Percentiles rank a stretch among this genome's conserved stretches.
phyloP scores from a whole-genome alignment of 2,113 vertebrate genomes.

The Pungitius pungitius region DNA sequence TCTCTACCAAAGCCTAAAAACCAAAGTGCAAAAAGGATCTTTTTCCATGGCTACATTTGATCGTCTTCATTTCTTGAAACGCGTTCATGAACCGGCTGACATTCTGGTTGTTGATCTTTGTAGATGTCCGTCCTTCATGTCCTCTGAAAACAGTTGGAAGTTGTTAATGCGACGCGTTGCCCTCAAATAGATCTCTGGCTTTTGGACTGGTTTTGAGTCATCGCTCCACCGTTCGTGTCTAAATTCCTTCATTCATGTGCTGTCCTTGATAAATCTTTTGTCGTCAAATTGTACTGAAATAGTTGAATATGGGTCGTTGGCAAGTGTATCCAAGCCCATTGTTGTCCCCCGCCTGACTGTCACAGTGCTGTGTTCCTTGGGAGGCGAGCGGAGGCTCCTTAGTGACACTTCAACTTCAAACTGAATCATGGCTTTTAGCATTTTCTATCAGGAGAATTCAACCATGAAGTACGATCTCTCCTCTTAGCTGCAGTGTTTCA shows the following conservation, averaged over 20 bases:
- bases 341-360: not conserved
- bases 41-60: not conserved
- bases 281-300: not conserved
- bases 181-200: constrained; percentile 12
- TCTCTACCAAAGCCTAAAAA: not conserved
- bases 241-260: not conserved
- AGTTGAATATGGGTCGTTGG: not conserved
- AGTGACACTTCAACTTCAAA: constrained; percentile 8
- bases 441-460: not conserved
- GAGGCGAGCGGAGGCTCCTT: not conserved
- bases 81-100: not conserved
- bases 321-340: not conserved
- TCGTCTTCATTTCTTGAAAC: constrained; percentile 12
- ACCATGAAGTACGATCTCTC: not conserved
- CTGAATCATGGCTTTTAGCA: not conserved
- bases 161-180: not conserved
- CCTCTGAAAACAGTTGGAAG: not conserved
- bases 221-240: constrained; percentile 7
- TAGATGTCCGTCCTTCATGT: constrained; percentile 15
- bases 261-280: not conserved
- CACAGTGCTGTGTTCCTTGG: not conserved
- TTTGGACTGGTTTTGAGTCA: constrained; percentile 4
- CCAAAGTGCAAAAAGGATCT: not conserved
- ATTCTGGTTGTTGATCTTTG: not conserved
- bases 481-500: not conserved